Base-by-base conservation (phyloP, 2,797 vertebrate genomes). In the Podarcis siculus region DNA sequence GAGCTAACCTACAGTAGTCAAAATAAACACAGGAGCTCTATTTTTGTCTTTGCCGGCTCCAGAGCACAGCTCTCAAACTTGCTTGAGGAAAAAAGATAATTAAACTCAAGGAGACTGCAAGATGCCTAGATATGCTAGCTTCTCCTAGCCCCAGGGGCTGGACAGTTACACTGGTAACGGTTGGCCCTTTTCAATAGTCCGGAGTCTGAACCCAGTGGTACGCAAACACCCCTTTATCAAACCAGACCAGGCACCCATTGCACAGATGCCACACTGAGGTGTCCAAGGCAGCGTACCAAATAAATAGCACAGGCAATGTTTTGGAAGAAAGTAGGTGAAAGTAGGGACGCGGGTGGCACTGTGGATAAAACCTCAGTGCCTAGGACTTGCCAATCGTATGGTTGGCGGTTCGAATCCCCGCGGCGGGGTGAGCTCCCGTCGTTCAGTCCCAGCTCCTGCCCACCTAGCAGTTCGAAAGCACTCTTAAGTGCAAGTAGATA, bases 21-120 rank as follows among this genome's bases (percentile, higher is more conserved):
- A 89, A 89, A 89, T 89, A 89, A 89, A 89, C 42, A 81, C 83
- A 67, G 17, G 1, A 3, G 27, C 58, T 86, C 88, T 89, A 86
- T 89, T 89, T 85, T 85, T 85, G 61, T 77, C 83, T 55, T 64
- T 81, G 69, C 71, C 13, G 8, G 35, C 39, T 86, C 58, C 71
- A 42, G 8, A 67, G 23, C 72, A 77, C 4, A 81, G n/a, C 66
- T 69, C 71, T 35, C 42, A 49, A 86, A 89, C 39, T 55, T 25
- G 39, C 77, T 23, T 49, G 78, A 80, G 17, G 69, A 75, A 73
- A 79, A 55, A 35, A 37, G 55, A 82, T 67, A 8, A 15, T 58
- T 81, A 37, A 23, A 55, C 61, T 55, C 25, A 19, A 27, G 27
- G 71, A 88, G 75, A 13, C 37, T 13, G 23, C 23, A 7, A 37